Base-by-base conservation (phyloP, 2,797 vertebrate species). In the Enteromius radiatus region DNA sequence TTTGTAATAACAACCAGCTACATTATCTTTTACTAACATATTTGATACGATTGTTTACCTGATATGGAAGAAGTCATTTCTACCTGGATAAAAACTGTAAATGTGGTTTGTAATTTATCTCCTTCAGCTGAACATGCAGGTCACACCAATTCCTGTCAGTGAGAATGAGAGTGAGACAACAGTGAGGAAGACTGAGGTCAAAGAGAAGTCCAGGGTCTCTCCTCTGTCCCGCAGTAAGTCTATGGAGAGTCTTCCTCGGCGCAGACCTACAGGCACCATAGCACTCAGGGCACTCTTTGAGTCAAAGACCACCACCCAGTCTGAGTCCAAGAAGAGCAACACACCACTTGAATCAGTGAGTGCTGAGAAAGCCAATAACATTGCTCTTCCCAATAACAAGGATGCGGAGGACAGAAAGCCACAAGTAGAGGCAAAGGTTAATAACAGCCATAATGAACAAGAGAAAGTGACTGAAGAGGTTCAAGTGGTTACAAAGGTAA, bases 241-340 rank as follows among this genome's bases (percentile, higher is more conserved):
- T 4, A 76, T 91, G 89, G 90, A 91, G 21, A 89, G 86, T 86
- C 92, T 95, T 17, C 89, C 88, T 52, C 87, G 2, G 2, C 67
- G 28, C 49, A 81, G 80, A 33, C 2, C 59, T 0, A 21, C 74
- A 3, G 91, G 93, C 75, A 93, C 93, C 0, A 84, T 80, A 12
- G 75, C 90, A 59, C 90, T 95, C 76, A 93, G 82, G 85, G 90
- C 90, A 52, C 84, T 91, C 77, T 96, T 94, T 80, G 94, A 96
- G 89, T 85, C 90, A 1, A 93, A 91, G 76, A 76, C 77, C 31
- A 59, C 23, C 3, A 23, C 78, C 6, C 73, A 79, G 45, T 31
- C 74, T 54, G 59, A 71, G 38, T n/a, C 67, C 86, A 84, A 86
- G 80, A 88, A 52, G 63, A 43, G 56, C 10, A 59, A 73, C 15